Evolutionary conservation across 2,888 invertebrate species (phyloP), one percentile per base, ranked within the genome.

Genomic region (Ganaspis brasiliensis): DNA sequence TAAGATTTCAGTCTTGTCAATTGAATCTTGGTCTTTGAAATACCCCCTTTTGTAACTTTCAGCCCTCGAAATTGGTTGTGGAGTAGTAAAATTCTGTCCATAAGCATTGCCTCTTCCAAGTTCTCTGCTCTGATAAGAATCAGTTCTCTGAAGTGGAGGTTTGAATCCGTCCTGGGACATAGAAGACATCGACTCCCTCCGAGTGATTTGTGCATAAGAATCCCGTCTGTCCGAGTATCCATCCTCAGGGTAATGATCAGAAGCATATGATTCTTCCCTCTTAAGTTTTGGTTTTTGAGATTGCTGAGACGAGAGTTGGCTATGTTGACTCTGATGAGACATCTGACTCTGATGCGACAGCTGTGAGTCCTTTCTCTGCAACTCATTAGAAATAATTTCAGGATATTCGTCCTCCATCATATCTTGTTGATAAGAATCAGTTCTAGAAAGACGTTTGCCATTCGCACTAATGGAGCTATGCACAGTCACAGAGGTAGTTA

Each of bases 11-110:
- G 86, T 84, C 5, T 88, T 89, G 77, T 92, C 92, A 40, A 93
- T 88, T 16, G 92, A 92, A 31, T 92, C 92, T 79, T 93, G 93
- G 78, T 93, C 92, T 76, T 92, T 91, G 82, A 93, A 91, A 79
- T 91, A 91, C n/a, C 91, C 90, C n/a, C 91, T 85, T 73, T 91
- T 88, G 75, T 88, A 91, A 73, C 91, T 91, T 70, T 91, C 91
- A 1, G 87, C 89, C 78, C 91, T 87, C 1, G 90, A 90, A 45
- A 91, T 89, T 0, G 91, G 88, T 35, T 91, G 89, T 2, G 88
- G 89, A 0, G 85, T 81, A 2, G 79, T 87, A 61, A 85, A 86
- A 79, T 84, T 88, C 75, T 88, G 89, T 0, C 84, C 83, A n/a
- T 87, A 88, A 9, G 83, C 80, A 16, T 75, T 82, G 1, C 73